These are phyloP conservation scores for Zoanthus solanderi DNA, from an alignment of 92 coral and sea anemone species.

Conservation along the genomic window DNA sequence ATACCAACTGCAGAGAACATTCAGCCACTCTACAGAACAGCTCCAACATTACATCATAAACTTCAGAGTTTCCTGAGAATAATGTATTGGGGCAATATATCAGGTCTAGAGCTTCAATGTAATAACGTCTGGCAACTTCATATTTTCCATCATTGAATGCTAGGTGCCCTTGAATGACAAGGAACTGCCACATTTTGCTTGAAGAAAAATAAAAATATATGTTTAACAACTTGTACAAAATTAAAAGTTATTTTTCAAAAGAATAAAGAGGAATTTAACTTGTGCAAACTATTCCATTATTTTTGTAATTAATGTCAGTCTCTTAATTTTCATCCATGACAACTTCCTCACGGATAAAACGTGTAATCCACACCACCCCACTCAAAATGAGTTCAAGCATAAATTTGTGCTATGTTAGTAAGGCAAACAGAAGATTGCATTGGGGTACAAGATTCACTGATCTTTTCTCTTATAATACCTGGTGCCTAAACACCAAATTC, in stretches of 20 bases:
- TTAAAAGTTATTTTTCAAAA: too few relatives aligned
- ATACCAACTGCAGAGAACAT: conserved; percentile 6
- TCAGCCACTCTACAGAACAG: not conserved
- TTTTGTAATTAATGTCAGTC: too few relatives aligned
- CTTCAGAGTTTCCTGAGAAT: not conserved
- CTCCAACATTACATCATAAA: not conserved
- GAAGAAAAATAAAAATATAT: not conserved
- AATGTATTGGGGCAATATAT: not conserved
- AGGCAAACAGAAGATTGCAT: not conserved
- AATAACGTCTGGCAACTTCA: not conserved
- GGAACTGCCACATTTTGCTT: not conserved
- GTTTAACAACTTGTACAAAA: too few relatives aligned
- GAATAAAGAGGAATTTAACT: too few relatives aligned
- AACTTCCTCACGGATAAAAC: too few relatives aligned
- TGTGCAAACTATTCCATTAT: too few relatives aligned
- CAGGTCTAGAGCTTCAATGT: not conserved
- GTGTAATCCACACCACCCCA: not conserved
- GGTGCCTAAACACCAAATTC: not conserved
- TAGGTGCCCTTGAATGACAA: not conserved
- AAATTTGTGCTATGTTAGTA: not conserved
- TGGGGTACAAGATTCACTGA: not conserved
- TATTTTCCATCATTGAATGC: conserved; percentile 5
- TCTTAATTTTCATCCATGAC: too few relatives aligned
- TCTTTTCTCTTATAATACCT: too few relatives aligned
- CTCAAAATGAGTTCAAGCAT: not conserved